Evolutionary conservation across 2,888 invertebrate species (phyloP), one percentile per base, ranked within the genome.

Genomic region (Agrypnus murinus): DNA sequence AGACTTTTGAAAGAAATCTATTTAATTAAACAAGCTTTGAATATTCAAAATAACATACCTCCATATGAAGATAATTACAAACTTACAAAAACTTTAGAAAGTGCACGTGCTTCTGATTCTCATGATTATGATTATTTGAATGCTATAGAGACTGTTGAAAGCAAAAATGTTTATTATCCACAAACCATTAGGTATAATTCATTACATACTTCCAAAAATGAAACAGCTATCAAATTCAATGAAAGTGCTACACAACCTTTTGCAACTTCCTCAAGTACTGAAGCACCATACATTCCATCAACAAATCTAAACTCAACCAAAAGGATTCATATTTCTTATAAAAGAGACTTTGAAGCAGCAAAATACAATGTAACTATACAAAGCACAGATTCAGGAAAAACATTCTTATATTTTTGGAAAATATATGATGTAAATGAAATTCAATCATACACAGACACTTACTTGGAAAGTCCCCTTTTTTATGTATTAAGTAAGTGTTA

Each of bases 351-450:
- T 14, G 82, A 82, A 78, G 81, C 82, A 38, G 40, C 17, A 4
- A 75, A 77, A 46, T 75, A 78, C 31, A 84, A 84, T 58, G 76
- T 81, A 64, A 82, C 83, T 2, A 74, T 82, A 32, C 75, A 78
- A 40, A 78, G 77, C 46, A 78, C 77, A 14, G 76, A 76, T 60
- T 74, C 77, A 19, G 81, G 79, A 43, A 79, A 78, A 50, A 77
- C 77, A 12, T 84, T 80, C 74, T 73, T 77, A 48, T 84, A 84
- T 71, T 84, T 78, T 65, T 85, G 85, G 85, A 78, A 78, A 71
- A 78, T 85, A 19, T 69, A 75, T 7, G 77, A 82, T 38, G 73
- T 83, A 48, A 62, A 72, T 3, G 73, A 78, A n/a, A 46, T 82
- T 14, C 71, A 83, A 31, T 59, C 57, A 14, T 79, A 78, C 65